phyloP scores from a whole-genome alignment of 2,113 vertebrate species.

The Acrocephalus kingi region DNA sequence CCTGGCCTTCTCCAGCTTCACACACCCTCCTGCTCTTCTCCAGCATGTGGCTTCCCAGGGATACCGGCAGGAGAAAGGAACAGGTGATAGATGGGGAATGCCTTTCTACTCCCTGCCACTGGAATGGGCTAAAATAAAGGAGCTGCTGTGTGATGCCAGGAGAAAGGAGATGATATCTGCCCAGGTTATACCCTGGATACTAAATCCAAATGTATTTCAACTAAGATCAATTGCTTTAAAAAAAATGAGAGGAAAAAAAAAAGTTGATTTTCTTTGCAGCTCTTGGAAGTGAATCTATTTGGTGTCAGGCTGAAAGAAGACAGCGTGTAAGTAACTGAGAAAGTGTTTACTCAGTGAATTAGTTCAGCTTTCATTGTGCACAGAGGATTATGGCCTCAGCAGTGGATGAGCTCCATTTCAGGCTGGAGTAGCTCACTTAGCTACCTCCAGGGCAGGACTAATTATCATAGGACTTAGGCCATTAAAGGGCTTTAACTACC shows the following conservation, averaged over 20 bases:
- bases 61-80: neutral
- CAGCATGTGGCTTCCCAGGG: neutral
- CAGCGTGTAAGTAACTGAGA: conserved; percentile 92
- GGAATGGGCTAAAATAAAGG: conserved; percentile 48
- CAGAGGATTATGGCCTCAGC: conserved; percentile 87
- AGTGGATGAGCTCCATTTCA: conserved; percentile 93
- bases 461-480: conserved; percentile 99
- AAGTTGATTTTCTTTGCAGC: conserved; percentile 74
- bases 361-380: conserved; percentile 98
- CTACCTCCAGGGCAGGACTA: conserved; percentile 98
- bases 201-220: conserved; percentile 34
- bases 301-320: conserved; percentile 88
- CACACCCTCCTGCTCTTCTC: neutral
- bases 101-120: neutral
- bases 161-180: conserved; percentile 3
- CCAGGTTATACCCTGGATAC: conserved; percentile 26
- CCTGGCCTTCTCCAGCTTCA: neutral
- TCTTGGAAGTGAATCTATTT: conserved; percentile 77
- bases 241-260: neutral
- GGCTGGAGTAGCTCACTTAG: conserved; percentile 92
- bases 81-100: neutral
- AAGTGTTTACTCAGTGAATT: conserved; percentile 99
- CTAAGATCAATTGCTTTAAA: conserved; percentile 56
- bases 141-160: neutral
- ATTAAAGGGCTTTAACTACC: conserved; percentile 99